phyloP scores from a whole-genome alignment of 2,797 vertebrate genomes.

The Protosalanx chinensis region DNA sequence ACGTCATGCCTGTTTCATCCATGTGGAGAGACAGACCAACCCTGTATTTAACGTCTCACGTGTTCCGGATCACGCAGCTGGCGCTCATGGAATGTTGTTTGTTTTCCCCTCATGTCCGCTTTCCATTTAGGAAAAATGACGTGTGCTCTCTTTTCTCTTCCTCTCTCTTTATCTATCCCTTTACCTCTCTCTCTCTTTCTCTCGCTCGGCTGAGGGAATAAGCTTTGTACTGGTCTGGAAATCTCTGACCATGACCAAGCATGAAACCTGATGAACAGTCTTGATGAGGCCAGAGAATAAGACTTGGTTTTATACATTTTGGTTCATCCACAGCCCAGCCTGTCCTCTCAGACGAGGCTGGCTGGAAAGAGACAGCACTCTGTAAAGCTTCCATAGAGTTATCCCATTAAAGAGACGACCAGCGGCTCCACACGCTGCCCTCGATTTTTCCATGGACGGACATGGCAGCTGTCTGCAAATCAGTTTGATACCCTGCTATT shows the following conservation, averaged over 20 bases:
- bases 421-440: background rate
- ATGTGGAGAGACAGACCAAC: slow-evolving; percentile 14
- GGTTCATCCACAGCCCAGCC: background rate
- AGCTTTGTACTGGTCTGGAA: background rate
- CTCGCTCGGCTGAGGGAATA: background rate
- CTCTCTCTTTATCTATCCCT: background rate
- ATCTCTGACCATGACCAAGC: slow-evolving; percentile 9
- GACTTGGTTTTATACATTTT: no score
- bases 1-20: background rate
- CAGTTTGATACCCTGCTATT: background rate
- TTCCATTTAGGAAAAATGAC: background rate
- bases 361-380: background rate
- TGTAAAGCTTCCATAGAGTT: background rate
- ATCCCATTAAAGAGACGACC: background rate
- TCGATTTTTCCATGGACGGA: background rate
- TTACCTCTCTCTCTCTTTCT: background rate
- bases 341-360: no score
- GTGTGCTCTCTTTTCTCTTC: background rate
- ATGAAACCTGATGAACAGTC: background rate
- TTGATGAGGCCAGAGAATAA: background rate
- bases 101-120: background rate
- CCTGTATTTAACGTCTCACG: slow-evolving; percentile 24
- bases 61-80: slow-evolving; percentile 34
- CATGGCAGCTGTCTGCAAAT: background rate
- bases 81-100: slow-evolving; percentile 16